Evolutionary conservation across 2,113 vertebrate species (phyloP).

Genomic region (Marmota flaviventris): DNA sequence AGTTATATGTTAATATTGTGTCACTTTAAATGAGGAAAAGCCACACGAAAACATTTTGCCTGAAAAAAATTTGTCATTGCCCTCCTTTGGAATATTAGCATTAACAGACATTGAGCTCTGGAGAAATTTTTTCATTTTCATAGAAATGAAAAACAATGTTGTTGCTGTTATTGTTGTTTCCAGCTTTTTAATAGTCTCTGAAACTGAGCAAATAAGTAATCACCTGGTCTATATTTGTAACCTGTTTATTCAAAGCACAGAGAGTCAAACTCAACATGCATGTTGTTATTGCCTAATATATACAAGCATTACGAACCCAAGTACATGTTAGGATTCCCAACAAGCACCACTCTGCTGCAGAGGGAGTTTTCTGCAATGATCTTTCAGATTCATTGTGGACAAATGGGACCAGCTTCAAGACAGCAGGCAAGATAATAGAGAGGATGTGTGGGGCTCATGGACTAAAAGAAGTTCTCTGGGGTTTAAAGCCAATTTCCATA

Average conservation of each 20-base stretch:
- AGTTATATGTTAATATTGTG: not conserved
- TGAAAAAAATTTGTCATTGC: not conserved
- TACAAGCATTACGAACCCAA: not conserved
- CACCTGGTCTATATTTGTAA: not conserved
- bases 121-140: constrained; percentile 14
- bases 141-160: constrained; percentile 39
- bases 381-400: not conserved
- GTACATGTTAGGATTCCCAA: not conserved
- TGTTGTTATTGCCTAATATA: not conserved
- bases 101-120: constrained; percentile 31
- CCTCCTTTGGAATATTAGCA: constrained; percentile 46
- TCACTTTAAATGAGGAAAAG: constrained; percentile 21
- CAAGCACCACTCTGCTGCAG: rapidly evolving
- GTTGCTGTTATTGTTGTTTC: not conserved
- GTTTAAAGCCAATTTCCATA: not conserved
- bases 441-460: not conserved
- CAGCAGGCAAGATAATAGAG: not conserved
- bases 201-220: constrained; percentile 42
- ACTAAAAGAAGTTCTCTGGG: not conserved
- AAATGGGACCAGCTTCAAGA: not conserved
- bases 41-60: not conserved
- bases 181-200: constrained; percentile 56
- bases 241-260: constrained; percentile 3
- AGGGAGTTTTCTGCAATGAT: not conserved
- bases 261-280: not conserved